Conservation (phyloP, 2,113 vertebrate species). For the Peromyscus californicus region DNA sequence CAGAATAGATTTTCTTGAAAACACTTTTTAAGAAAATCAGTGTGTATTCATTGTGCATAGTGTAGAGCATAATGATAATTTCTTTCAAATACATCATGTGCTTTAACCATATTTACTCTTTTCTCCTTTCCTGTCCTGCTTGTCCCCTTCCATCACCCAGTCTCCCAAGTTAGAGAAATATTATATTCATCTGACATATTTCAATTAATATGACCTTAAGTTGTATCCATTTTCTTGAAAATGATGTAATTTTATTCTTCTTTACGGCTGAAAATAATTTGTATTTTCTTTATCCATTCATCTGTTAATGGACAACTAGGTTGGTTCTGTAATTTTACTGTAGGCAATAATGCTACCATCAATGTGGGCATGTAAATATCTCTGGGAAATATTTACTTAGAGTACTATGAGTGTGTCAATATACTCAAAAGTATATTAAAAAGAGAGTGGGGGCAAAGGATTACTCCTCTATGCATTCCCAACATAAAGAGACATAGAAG, state of each 20-base stretch:
- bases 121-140: not conserved
- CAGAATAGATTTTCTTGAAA: slow-evolving; percentile 33
- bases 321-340: not conserved
- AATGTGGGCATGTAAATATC: not conserved
- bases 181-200: not conserved
- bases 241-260: not conserved
- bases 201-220: not conserved
- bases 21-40: slow-evolving; percentile 20
- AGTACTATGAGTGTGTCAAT: not conserved
- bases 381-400: not conserved
- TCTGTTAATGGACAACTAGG: not conserved
- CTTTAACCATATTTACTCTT: not conserved
- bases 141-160: not conserved
- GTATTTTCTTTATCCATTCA: not conserved
- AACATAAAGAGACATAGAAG: not conserved
- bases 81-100: not conserved
- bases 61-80: not conserved
- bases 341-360: not conserved
- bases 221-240: not conserved
- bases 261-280: not conserved
- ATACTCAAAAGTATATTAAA: not conserved
- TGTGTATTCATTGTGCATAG: not conserved
- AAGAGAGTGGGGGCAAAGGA: not conserved
- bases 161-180: not conserved
- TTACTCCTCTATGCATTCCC: not conserved